A percentile compares a stretch with the other conserved stretches of the same genome.
Conservation (phyloP, 2,113 vertebrate genomes). For the Bothrops jararaca region DNA sequence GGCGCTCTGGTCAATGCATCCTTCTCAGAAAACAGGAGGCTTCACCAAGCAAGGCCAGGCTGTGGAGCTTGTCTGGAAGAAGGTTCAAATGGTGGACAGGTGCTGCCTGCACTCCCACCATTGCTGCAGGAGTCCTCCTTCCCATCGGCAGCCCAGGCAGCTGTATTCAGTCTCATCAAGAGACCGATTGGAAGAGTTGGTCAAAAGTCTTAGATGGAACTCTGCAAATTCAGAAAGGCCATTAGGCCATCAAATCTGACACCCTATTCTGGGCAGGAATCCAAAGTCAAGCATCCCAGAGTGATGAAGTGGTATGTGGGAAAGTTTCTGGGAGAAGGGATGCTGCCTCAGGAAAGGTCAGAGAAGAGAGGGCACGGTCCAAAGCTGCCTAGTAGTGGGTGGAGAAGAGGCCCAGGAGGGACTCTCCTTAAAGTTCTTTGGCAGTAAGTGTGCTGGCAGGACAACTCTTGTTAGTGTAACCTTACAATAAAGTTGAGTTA, state of each 20-base stretch:
- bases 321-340: not conserved
- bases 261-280: not conserved
- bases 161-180: not conserved
- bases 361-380: not conserved
- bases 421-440: not conserved
- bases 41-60: not conserved
- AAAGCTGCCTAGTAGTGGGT: not conserved
- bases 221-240: not conserved
- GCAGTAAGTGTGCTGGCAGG: not conserved
- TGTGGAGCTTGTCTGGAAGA: not conserved
- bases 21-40: not conserved
- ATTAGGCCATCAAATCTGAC: not conserved
- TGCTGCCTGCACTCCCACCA: not conserved
- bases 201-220: not conserved
- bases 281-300: not conserved
- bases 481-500: not conserved
- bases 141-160: not conserved
- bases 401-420: not conserved
- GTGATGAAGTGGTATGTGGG: not conserved
- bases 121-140: not conserved
- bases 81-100: not conserved
- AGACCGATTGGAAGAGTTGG: not conserved
- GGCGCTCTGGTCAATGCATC: not conserved
- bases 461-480: not conserved
- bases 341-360: not conserved